Evolutionary conservation across 2,797 vertebrate species (phyloP).

Genomic region (Eurystomus glaucurus): DNA sequence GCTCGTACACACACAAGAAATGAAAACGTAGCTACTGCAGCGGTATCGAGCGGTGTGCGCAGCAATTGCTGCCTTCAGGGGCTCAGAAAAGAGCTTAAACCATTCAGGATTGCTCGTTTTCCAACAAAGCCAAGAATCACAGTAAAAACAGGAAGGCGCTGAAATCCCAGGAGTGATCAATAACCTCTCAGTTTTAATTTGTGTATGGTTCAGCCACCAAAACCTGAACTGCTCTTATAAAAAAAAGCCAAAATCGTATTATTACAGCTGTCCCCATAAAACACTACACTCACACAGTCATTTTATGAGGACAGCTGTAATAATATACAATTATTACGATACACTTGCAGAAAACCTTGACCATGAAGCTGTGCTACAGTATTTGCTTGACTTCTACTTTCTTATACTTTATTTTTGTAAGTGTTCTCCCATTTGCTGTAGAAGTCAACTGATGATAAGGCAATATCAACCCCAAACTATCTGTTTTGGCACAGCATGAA

Average conservation of each 20-base stretch:
- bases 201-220: background rate
- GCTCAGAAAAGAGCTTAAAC: background rate
- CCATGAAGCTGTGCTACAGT: background rate
- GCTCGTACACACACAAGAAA: background rate
- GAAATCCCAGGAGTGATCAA: background rate
- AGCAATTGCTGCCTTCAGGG: background rate
- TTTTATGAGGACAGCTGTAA: background rate
- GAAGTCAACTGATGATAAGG: slow-evolving; percentile 36
- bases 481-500: background rate
- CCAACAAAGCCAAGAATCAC: background rate
- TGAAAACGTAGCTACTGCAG: background rate
- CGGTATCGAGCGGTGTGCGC: accelerated
- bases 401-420: background rate
- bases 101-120: background rate
- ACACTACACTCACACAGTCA: background rate
- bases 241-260: background rate
- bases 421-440: background rate
- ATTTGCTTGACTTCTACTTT: background rate
- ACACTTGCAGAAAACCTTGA: background rate
- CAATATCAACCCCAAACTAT: background rate
- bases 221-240: background rate
- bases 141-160: background rate
- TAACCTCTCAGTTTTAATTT: background rate
- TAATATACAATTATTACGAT: background rate
- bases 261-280: background rate